phyloP scores from a whole-genome alignment of 2,797 vertebrate genomes.

The Sylvia borin region DNA sequence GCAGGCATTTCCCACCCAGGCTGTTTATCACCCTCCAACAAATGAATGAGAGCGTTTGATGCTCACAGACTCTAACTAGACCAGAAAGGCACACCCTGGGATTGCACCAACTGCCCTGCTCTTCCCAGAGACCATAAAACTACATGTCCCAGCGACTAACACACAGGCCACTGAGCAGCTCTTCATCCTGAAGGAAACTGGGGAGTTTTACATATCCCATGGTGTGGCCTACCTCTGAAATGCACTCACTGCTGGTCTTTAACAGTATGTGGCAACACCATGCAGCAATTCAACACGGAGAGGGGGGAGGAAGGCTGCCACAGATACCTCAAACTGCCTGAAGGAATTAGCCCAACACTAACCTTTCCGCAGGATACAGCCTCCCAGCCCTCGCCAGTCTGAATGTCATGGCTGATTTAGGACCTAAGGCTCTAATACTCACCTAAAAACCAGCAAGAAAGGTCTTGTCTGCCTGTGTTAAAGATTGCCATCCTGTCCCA shows the following conservation, averaged over 20 bases:
- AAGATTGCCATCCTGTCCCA: not conserved
- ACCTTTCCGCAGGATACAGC: not conserved
- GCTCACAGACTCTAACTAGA: constrained; percentile 1
- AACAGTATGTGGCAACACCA: not conserved
- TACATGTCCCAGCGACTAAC: not conserved
- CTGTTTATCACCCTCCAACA: not conserved
- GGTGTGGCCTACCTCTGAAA: not conserved
- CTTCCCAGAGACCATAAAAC: not conserved
- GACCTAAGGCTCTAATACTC: not conserved
- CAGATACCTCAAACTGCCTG: not conserved
- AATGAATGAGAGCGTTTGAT: constrained; percentile 34
- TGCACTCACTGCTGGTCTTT: not conserved
- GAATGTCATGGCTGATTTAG: not conserved
- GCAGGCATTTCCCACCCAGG: constrained; percentile 38
- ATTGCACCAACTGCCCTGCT: not conserved
- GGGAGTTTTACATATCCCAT: not conserved
- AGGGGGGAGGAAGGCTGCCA: not conserved
- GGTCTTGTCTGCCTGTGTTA: not conserved
- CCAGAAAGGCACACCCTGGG: constrained; percentile 18
- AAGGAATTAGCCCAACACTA: not conserved
- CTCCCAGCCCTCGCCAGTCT: not conserved
- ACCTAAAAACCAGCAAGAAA: not conserved
- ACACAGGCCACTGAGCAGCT: not conserved
- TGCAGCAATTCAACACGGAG: not conserved
- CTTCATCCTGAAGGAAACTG: not conserved